A percentile compares a stretch with the other conserved stretches of the same genome.
Conservation (phyloP, 1,140 invertebrate species). For the Drosophila mojavensis region DNA sequence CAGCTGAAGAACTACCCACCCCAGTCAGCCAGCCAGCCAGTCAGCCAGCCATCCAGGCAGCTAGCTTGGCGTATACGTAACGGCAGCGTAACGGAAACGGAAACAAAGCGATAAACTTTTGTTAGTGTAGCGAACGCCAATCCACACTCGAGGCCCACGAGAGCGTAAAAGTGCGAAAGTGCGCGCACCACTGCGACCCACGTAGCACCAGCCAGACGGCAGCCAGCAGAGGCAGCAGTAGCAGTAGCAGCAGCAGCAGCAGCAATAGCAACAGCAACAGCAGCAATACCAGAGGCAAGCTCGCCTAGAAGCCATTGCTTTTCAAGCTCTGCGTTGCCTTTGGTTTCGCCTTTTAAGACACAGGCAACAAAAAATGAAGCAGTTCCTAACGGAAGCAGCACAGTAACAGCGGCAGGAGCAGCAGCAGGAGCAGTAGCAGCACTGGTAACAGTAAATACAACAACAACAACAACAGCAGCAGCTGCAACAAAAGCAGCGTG, state of each 20-base stretch:
- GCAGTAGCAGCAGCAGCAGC: background rate
- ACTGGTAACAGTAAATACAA: slow-evolving; percentile 2
- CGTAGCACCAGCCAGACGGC: background rate
- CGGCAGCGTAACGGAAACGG: slow-evolving; percentile 71
- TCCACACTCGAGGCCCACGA: slow-evolving; percentile 60
- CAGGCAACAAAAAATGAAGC: slow-evolving; percentile 13
- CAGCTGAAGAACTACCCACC: too few relatives aligned
- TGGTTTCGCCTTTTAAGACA: slow-evolving; percentile 39
- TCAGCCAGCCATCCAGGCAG: background rate
- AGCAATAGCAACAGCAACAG: background rate
- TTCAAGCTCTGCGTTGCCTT: slow-evolving; percentile 35
- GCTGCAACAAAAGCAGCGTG: slow-evolving; percentile 53
- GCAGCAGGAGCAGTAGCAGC: slow-evolving; percentile 34
- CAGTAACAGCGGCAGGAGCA: slow-evolving; percentile 17
- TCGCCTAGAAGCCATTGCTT: slow-evolving; percentile 21
- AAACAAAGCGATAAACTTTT: slow-evolving; percentile 81
- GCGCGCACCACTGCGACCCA: slow-evolving; percentile 45
- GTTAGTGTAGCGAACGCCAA: slow-evolving; percentile 65
- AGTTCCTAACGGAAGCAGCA: slow-evolving; percentile 49
- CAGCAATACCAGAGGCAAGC: slow-evolving; percentile 14
- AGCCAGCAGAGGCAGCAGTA: background rate
- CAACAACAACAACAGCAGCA: background rate
- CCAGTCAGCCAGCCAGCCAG: background rate
- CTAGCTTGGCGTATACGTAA: slow-evolving; percentile 47
- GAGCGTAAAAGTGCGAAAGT: slow-evolving; percentile 75